These are phyloP conservation scores for Orius insidiosus DNA, from an alignment of 1,140 invertebrate species.

Conservation along the genomic window DNA sequence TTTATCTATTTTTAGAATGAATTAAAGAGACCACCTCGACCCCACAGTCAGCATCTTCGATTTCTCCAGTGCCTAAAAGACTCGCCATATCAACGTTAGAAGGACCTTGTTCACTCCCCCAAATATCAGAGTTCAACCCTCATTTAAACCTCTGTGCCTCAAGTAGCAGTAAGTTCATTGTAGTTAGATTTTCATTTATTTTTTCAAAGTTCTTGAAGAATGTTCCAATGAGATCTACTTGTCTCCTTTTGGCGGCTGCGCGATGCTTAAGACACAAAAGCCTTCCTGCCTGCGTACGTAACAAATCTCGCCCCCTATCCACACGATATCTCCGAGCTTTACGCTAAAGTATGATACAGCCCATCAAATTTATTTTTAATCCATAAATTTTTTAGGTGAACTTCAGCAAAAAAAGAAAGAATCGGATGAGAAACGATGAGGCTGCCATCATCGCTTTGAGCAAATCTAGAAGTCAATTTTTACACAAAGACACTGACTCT, in stretches of 20 bases:
- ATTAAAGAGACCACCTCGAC: slow-evolving; percentile 6
- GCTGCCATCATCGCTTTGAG: slow-evolving; percentile 55
- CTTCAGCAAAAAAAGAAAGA: slow-evolving; percentile 50
- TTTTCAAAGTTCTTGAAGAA: slow-evolving; percentile 41
- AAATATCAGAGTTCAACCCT: slow-evolving; percentile 32
- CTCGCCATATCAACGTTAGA: slow-evolving; percentile 2
- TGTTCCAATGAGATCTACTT: slow-evolving; percentile 25
- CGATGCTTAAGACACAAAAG: slow-evolving; percentile 41
- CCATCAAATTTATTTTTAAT: slow-evolving; percentile 9
- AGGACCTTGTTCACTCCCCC: slow-evolving; percentile 24
- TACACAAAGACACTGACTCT: slow-evolving; percentile 35
- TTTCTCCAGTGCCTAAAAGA: slow-evolving; percentile 8
- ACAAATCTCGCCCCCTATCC: slow-evolving; percentile 40
- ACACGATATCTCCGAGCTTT: slow-evolving; percentile 46
- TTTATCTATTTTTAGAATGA: no score
- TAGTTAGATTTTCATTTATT: no score
- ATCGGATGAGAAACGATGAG: slow-evolving; percentile 54
- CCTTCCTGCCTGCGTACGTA: slow-evolving; percentile 44
- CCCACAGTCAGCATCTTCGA: slow-evolving; percentile 15
- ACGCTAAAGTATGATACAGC: slow-evolving; percentile 49
- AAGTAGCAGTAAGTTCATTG: slow-evolving; percentile 35
- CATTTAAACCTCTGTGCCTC: slow-evolving; percentile 37
- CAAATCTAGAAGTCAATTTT: slow-evolving; percentile 47
- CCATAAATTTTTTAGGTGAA: slow-evolving; percentile 43
- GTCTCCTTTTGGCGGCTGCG: slow-evolving; percentile 27